phyloP scores from a whole-genome alignment of 2,113 vertebrate species.

The Bos javanicus region DNA sequence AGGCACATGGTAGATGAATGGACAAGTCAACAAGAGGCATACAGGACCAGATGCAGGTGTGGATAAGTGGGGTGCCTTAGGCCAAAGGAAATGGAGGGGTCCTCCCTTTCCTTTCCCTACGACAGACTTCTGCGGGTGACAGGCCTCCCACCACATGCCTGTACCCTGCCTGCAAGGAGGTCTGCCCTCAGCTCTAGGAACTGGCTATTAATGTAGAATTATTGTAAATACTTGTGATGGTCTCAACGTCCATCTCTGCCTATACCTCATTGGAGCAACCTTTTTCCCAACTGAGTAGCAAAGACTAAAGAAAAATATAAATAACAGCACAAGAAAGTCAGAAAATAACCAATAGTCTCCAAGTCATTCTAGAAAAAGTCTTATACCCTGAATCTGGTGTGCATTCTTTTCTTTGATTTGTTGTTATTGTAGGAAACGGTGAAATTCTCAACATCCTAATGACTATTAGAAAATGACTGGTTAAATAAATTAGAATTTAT shows the following conservation, averaged over 20 bases:
- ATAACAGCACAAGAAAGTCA: background rate
- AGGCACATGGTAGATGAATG: background rate
- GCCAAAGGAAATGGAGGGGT: background rate
- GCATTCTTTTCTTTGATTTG: background rate
- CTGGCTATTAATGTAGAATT: background rate
- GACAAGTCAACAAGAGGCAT: background rate
- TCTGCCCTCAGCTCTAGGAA: background rate
- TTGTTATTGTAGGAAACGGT: background rate
- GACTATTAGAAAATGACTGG: background rate
- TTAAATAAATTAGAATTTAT: background rate
- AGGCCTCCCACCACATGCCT: background rate
- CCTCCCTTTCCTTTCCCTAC: background rate
- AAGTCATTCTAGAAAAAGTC: background rate
- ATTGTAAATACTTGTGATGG: background rate
- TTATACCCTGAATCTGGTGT: background rate
- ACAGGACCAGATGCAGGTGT: background rate
- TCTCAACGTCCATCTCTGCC: background rate
- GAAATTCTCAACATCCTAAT: background rate
- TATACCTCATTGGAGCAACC: background rate
- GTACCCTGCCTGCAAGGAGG: background rate
- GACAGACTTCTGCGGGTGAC: background rate
- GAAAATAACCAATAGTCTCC: background rate
- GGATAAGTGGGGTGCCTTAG: background rate
- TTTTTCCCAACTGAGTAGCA: background rate
- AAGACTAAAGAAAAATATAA: constrained; percentile 2